These are phyloP conservation scores for Mobula birostris DNA, from an alignment of 2,113 vertebrate genomes.

Conservation along the genomic window DNA sequence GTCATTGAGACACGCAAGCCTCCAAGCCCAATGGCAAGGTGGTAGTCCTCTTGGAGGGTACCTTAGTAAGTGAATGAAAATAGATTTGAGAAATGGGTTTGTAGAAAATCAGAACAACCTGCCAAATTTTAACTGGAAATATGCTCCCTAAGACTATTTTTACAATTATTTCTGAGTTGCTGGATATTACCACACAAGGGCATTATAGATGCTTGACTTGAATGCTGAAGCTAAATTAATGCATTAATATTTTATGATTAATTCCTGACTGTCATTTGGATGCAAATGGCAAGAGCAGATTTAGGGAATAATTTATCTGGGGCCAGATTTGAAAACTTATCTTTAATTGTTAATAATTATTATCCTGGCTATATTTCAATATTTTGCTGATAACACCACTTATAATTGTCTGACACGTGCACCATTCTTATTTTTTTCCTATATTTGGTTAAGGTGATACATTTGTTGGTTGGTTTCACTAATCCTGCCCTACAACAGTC, in stretches of 20 bases:
- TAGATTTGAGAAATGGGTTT: background rate
- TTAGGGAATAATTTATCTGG: background rate
- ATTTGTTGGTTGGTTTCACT: background rate
- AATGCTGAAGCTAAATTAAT: background rate
- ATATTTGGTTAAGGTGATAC: background rate
- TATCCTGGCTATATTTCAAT: background rate
- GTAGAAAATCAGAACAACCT: background rate
- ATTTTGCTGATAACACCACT: background rate
- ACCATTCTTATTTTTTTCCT: background rate
- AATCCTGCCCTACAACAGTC: background rate
- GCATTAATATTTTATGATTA: background rate
- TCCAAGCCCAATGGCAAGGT: no score
- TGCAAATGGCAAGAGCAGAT: background rate
- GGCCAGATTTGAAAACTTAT: background rate
- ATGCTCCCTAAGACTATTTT: background rate
- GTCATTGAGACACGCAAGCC: no score
- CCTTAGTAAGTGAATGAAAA: no score
- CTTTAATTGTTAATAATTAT: background rate
- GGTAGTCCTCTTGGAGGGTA: no score
- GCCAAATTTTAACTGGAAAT: background rate
- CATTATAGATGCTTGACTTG: background rate
- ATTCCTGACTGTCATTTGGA: background rate
- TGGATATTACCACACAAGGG: background rate
- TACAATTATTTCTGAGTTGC: background rate
- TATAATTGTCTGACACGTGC: background rate